These are phyloP conservation scores for Chaetura pelagica DNA, from an alignment of 2,113 vertebrate genomes.

Conservation along the genomic window DNA sequence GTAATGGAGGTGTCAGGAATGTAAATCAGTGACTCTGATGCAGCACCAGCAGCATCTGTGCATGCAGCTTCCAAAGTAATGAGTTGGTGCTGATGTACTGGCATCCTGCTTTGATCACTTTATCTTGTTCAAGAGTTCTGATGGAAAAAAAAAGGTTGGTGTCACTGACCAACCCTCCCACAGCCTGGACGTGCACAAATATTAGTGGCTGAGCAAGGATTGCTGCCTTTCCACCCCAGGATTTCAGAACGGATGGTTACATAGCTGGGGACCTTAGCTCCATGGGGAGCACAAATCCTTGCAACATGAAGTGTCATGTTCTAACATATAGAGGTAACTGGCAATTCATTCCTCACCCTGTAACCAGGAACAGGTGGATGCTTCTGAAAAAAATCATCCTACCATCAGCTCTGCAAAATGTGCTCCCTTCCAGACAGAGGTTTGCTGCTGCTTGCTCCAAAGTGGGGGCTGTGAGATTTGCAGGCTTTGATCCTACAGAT, in stretches of 20 bases:
- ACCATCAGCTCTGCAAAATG: not conserved
- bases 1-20: constrained; percentile 61
- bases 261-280: not conserved
- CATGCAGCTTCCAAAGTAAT: constrained; percentile 71
- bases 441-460: not conserved
- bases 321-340: constrained; percentile 16
- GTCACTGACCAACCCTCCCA: constrained; percentile 58
- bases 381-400: not conserved
- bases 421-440: not conserved
- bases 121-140: constrained; percentile 77
- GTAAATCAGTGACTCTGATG: constrained; percentile 40
- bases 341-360: constrained; percentile 52
- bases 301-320: constrained; percentile 1
- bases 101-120: constrained; percentile 78
- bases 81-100: constrained; percentile 70
- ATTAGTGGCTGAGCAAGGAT: not conserved
- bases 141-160: constrained; percentile 73
- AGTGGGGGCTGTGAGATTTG: not conserved
- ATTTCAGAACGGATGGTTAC: constrained; percentile 8
- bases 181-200: not conserved
- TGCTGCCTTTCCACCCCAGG: not conserved
- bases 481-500: constrained; percentile 22
- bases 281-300: not conserved
- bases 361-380: constrained; percentile 45
- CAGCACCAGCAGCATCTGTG: constrained; percentile 68